Percentiles rank a stretch among this genome's conserved stretches.
Conservation (phyloP, 35 echinoderm and acorn worm species). For the Eucidaris tribuloides region DNA sequence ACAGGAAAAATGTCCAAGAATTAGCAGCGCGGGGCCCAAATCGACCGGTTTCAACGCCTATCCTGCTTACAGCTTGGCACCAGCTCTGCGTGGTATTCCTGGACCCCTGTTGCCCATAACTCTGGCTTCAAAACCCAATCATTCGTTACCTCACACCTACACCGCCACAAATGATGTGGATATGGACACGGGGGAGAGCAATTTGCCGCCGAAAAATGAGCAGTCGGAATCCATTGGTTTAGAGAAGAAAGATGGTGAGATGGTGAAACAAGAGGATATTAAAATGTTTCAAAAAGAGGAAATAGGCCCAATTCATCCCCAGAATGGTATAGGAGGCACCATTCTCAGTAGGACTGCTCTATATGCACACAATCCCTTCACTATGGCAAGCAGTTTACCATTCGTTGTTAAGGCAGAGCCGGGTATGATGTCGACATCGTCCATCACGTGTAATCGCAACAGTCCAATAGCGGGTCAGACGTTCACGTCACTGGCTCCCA, state of each 20-base stretch:
- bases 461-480: background rate
- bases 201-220: too few species aligned
- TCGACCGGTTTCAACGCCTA: too few species aligned
- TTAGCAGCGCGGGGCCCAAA: too few species aligned
- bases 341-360: background rate
- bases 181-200: constrained; percentile 22
- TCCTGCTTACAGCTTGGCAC: too few species aligned
- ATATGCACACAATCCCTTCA: background rate
- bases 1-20: too few species aligned
- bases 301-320: too few species aligned
- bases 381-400: background rate
- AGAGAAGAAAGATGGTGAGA: background rate
- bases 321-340: background rate
- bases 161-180: background rate
- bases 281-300: too few species aligned
- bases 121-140: background rate
- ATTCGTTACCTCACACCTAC: constrained; percentile 10
- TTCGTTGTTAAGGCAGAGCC: constrained; percentile 7
- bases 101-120: background rate
- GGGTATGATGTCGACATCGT: background rate
- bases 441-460: background rate
- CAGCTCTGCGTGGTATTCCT: background rate
- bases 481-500: background rate
- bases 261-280: background rate
- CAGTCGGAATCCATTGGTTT: background rate